Conservation (phyloP, 1,140 invertebrate species). For the Coenobita brevimanus region DNA sequence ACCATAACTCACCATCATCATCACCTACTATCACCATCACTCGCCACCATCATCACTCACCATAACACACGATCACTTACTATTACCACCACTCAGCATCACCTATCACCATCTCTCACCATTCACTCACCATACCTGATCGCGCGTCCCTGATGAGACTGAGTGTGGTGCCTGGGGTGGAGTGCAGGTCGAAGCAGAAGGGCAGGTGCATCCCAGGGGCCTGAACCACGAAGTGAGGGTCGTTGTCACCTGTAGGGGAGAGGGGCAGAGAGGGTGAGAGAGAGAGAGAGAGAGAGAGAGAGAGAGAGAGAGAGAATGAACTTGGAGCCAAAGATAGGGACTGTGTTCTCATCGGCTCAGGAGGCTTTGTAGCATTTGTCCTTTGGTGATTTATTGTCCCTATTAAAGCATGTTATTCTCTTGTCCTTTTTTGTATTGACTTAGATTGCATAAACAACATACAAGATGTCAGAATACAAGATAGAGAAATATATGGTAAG, state of each 20-base stretch:
- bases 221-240: conserved; percentile 62
- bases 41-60: too few relatives aligned
- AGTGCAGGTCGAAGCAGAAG: conserved; percentile 59
- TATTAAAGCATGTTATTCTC: too few relatives aligned
- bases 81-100: too few relatives aligned
- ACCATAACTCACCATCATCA: too few relatives aligned
- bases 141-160: conserved; percentile 30
- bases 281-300: neutral
- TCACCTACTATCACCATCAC: too few relatives aligned
- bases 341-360: too few relatives aligned
- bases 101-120: too few relatives aligned
- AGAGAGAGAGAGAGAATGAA: neutral
- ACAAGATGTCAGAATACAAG: neutral
- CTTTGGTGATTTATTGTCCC: too few relatives aligned
- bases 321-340: neutral
- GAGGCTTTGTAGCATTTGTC: too few relatives aligned
- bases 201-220: conserved; percentile 46
- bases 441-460: neutral
- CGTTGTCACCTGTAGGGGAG: conserved; percentile 46
- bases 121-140: too few relatives aligned
- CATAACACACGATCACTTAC: too few relatives aligned
- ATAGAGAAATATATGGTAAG: neutral
- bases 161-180: conserved; percentile 12
- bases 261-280: neutral
- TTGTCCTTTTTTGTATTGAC: too few relatives aligned